phyloP scores from a whole-genome alignment of 2,888 invertebrate species.

The Troglohyphantes excavatus region DNA sequence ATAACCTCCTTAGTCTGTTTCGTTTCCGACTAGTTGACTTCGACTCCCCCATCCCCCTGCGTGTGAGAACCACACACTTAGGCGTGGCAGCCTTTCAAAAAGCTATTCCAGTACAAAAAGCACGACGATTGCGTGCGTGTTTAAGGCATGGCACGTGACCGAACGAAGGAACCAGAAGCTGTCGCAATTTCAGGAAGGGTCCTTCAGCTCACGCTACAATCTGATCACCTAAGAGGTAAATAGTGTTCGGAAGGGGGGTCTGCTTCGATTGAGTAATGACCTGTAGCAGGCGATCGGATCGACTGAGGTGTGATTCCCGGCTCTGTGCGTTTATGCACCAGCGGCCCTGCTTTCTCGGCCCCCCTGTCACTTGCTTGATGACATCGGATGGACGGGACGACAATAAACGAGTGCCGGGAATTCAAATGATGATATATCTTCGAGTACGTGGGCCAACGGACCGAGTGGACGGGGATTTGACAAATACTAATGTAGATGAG shows the following conservation, averaged over 20 bases:
- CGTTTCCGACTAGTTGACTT: constrained; percentile 2
- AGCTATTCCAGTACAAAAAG: constrained; percentile 34
- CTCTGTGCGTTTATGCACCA: constrained; percentile 75
- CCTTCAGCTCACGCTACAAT: neutral
- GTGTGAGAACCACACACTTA: constrained; percentile 1
- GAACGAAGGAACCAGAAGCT: neutral
- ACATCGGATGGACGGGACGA: constrained; percentile 45
- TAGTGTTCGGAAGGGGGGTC: constrained; percentile 2
- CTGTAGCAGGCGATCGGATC: constrained; percentile 46
- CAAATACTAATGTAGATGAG: too few relatives aligned
- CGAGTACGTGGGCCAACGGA: too few relatives aligned
- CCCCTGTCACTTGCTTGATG: constrained; percentile 11
- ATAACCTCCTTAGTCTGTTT: neutral
- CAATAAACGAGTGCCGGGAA: constrained; percentile 53
- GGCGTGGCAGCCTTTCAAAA: constrained; percentile 6
- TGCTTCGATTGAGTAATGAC: constrained; percentile 49
- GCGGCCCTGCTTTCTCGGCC: neutral
- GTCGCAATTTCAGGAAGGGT: neutral
- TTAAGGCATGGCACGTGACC: constrained; percentile 28
- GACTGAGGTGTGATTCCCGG: constrained; percentile 78
- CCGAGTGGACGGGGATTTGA: too few relatives aligned
- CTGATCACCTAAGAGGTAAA: neutral
- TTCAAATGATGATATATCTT: constrained; percentile 23
- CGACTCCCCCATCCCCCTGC: neutral
- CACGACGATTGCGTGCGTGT: constrained; percentile 15